These are phyloP conservation scores for Alcis repandata DNA, from an alignment of 2,888 invertebrate species.

Conservation along the genomic window DNA sequence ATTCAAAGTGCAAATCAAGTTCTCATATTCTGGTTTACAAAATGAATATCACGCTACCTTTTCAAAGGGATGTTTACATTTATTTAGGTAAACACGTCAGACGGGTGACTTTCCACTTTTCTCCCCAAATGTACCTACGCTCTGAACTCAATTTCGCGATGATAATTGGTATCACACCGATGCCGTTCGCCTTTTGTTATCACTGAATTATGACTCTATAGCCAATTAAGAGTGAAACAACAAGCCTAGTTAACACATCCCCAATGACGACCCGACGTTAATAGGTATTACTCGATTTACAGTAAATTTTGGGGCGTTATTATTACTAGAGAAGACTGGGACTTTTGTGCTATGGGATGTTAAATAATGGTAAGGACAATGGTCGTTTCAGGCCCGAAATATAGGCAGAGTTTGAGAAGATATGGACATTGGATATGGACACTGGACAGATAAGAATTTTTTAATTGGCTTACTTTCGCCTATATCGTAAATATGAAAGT, in stretches of 20 bases:
- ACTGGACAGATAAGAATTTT: neutral
- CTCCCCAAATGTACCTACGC: conserved; percentile 38
- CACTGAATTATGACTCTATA: conserved; percentile 72
- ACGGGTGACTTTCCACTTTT: conserved; percentile 14
- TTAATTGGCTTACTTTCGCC: neutral
- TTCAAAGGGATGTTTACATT: conserved; percentile 14
- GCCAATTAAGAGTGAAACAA: conserved; percentile 71
- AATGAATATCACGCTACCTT: conserved; percentile 1
- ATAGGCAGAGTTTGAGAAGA: neutral
- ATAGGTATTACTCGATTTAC: conserved; percentile 38
- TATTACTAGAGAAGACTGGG: conserved; percentile 22
- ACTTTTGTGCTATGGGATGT: conserved; percentile 21
- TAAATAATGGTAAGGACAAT: conserved; percentile 7
- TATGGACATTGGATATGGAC: too few species aligned
- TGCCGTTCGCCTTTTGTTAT: conserved; percentile 75
- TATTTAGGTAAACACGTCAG: conserved; percentile 22
- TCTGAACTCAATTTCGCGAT: conserved; percentile 71
- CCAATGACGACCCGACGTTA: conserved; percentile 52
- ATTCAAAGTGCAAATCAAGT: conserved; percentile 10
- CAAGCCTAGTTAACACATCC: conserved; percentile 56
- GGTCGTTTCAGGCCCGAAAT: conserved; percentile 6
- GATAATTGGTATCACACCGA: conserved; percentile 78
- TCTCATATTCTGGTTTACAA: conserved; percentile 12
- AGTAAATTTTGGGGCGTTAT: conserved; percentile 34
- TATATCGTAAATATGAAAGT: neutral